Conservation (phyloP, 2,113 vertebrate species). For the Argyrosomus japonicus region DNA sequence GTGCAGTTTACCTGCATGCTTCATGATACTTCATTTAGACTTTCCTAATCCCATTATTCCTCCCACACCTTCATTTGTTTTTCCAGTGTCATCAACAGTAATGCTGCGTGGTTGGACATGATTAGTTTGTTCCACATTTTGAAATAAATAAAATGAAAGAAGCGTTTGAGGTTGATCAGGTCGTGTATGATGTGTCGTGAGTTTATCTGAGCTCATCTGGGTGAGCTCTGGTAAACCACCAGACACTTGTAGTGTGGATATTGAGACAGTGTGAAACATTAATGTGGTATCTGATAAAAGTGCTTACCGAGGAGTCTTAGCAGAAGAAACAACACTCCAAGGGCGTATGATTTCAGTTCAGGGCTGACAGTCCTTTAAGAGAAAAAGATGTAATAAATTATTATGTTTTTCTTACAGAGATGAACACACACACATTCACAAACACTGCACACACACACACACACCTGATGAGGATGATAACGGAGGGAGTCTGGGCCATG, state of each 20-base stretch:
- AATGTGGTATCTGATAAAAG: constrained; percentile 2
- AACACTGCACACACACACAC: not conserved
- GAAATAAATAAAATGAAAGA: constrained; percentile 9
- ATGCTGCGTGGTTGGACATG: not conserved
- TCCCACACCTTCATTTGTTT: not conserved
- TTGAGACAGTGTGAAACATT: not conserved
- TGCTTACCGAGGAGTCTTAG: constrained; percentile 92
- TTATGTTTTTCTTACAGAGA: not conserved
- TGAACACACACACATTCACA: constrained; percentile 68
- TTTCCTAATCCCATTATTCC: constrained; percentile 12
- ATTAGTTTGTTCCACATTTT: constrained; percentile 5
- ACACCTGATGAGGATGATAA: constrained; percentile 98
- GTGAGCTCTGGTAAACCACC: constrained; percentile 1
- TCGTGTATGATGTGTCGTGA: not conserved
- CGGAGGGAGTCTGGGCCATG: constrained; percentile 97
- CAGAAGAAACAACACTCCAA: constrained; percentile 96
- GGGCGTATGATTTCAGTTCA: constrained; percentile 96
- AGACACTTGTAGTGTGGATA: not conserved
- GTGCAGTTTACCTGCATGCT: not conserved
- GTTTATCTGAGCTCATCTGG: not conserved
- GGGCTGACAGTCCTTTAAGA: constrained; percentile 93
- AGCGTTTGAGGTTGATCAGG: constrained; percentile 2
- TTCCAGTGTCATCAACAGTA: not conserved
- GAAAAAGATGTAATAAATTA: constrained; percentile 44
- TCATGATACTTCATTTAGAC: not conserved